Evolutionary conservation across 2,797 vertebrate genomes (phyloP), one percentile per base, ranked within the genome.

Genomic region (Centropyge bicolor): DNA sequence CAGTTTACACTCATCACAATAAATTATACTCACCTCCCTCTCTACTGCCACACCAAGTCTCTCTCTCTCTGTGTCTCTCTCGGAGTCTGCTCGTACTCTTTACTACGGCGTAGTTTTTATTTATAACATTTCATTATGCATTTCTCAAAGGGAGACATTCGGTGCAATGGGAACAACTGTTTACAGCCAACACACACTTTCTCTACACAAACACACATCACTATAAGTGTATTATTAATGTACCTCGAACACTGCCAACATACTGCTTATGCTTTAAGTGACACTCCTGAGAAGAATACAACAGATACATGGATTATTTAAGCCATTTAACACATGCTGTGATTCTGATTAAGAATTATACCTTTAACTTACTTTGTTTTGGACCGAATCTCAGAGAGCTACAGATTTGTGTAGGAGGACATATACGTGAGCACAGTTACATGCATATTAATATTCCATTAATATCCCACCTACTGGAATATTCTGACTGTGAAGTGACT

Each of bases 1-100:
- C 64, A 76, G 79, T 88, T 90, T 84, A 78, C 70, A 70, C 70
- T 79, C 75, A 81, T 85, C 83, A 73, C 79, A 78, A 78, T 74
- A 73, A 78, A 84, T 88, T 76, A 84, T 54, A 20, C 24, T 76
- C 75, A 72, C 49, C 71, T 73, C 43, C 14, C 19, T 75, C 67
- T 62, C 35, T 27, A 8, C 80, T 76, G 79, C 70, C 64, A 51
- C 41, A 48, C 54, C 36, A 5, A 41, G 45, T 61, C 52, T 45
- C 45, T 48, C 72, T 72, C 78, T 60, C 41, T 72, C 78, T 60
- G 36, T 35, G 43, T 46, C 17, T 59, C 43, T 56, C 64, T 66
- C 51, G 3, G 0, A 2, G 31, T 10, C 65, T 2, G 19, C 65
- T 85, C 52, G 22, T 70, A 56, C n/a, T 22, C 56, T 80, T 76